Conservation (phyloP, 2,888 invertebrate species). For the Stenodera caucasica region DNA sequence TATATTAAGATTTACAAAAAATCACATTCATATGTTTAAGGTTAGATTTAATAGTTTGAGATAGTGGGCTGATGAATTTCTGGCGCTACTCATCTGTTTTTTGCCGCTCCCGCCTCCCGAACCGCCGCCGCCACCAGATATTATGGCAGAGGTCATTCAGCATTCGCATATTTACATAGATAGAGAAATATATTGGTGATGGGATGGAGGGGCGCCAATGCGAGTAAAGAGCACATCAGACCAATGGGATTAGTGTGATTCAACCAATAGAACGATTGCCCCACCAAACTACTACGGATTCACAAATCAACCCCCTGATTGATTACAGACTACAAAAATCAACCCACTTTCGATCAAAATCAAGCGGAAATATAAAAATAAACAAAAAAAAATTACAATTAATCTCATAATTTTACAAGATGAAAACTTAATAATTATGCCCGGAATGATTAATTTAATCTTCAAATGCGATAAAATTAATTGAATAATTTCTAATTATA, state of each 20-base stretch:
- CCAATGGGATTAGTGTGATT: slow-evolving; percentile 46
- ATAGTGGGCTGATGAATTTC: too few species aligned
- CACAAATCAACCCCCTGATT: slow-evolving; percentile 46
- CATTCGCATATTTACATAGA: background rate
- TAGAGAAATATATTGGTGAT: background rate
- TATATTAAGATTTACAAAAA: too few species aligned
- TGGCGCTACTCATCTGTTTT: too few species aligned
- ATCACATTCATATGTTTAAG: too few species aligned
- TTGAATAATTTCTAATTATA: background rate
- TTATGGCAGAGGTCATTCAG: slow-evolving; percentile 39
- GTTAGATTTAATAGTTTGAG: too few species aligned
- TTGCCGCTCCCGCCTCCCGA: too few species aligned
- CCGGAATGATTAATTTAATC: background rate
- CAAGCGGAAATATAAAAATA: too few species aligned
- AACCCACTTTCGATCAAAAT: too few species aligned
- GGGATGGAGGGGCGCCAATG: slow-evolving; percentile 45
- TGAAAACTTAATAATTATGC: too few species aligned
- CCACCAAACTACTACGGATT: slow-evolving; percentile 47
- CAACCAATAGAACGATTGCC: slow-evolving; percentile 46
- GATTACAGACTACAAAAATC: slow-evolving; percentile 3
- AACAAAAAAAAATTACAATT: too few species aligned
- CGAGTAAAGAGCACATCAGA: slow-evolving; percentile 47
- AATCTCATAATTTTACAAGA: too few species aligned
- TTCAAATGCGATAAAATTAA: background rate
- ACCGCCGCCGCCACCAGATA: too few species aligned